A percentile compares a stretch with the other conserved stretches of the same genome.
These are phyloP conservation scores for Willisornis vidua DNA, from an alignment of 2,113 vertebrate genomes.

Conservation along the genomic window DNA sequence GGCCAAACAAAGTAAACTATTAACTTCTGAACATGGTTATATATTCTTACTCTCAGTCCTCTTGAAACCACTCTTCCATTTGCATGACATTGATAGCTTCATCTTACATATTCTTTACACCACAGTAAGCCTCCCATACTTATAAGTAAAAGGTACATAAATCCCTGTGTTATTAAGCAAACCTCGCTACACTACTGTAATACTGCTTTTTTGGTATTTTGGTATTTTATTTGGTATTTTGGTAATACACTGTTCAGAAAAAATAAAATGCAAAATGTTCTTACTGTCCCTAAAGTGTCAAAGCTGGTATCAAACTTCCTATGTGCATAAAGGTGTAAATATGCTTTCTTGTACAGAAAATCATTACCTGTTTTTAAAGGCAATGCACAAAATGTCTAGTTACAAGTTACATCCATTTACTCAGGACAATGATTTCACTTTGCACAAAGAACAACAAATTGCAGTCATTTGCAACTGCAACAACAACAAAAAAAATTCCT, in stretches of 20 bases:
- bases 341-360: not conserved
- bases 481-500: not conserved
- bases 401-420: not conserved
- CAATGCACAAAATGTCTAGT: not conserved
- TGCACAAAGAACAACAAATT: not conserved
- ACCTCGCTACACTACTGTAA: not conserved
- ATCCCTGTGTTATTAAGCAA: not conserved
- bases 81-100: not conserved
- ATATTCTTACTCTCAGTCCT: not conserved
- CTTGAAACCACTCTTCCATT: not conserved
- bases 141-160: not conserved
- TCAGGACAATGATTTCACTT: not conserved
- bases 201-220: not conserved
- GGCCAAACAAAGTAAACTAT: not conserved
- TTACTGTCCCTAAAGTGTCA: not conserved
- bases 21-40: not conserved
- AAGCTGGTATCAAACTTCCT: not conserved
- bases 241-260: not conserved
- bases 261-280: not conserved
- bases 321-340: not conserved
- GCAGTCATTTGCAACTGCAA: not conserved
- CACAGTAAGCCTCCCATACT: not conserved
- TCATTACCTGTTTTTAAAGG: not conserved
- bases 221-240: not conserved
- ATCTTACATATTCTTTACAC: not conserved